A percentile compares a stretch with the other conserved stretches of the same genome.
These are phyloP conservation scores for Brenthis ino DNA, from an alignment of 2,888 invertebrate genomes.

Conservation along the genomic window DNA sequence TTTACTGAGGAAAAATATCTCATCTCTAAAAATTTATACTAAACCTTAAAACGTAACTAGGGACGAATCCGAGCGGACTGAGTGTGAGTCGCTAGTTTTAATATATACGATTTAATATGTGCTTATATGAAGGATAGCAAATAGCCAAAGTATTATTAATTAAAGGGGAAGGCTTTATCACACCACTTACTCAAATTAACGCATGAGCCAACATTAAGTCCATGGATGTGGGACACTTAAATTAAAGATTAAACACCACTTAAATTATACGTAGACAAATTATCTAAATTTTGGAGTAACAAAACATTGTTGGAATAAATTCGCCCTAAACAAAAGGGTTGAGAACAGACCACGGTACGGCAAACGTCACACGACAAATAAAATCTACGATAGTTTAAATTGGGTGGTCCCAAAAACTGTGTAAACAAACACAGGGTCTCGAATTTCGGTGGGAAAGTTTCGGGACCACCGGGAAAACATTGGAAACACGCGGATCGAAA, in stretches of 20 bases:
- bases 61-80: not conserved
- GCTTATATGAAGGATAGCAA: not conserved
- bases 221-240: constrained; percentile 61
- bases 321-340: constrained; percentile 70
- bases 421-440: constrained; percentile 70
- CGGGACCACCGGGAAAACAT: constrained; percentile 59
- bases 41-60: not conserved
- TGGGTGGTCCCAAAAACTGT: constrained; percentile 75
- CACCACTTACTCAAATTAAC: constrained; percentile 63
- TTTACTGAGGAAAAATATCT: too few relatives aligned
- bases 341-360: constrained; percentile 61
- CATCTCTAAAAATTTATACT: not conserved
- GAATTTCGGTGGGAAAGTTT: constrained; percentile 64
- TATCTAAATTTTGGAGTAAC: constrained; percentile 61
- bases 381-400: constrained; percentile 79
- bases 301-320: constrained; percentile 65
- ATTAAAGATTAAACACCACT: constrained; percentile 73
- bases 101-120: not conserved
- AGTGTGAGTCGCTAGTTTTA: too few relatives aligned
- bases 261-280: constrained; percentile 66
- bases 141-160: constrained; percentile 32
- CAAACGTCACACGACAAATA: constrained; percentile 78
- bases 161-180: constrained; percentile 31
- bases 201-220: constrained; percentile 56
- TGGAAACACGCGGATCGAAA: constrained; percentile 63